phyloP scores from a whole-genome alignment of 2,113 vertebrate genomes.

The Pholis gunnellus region DNA sequence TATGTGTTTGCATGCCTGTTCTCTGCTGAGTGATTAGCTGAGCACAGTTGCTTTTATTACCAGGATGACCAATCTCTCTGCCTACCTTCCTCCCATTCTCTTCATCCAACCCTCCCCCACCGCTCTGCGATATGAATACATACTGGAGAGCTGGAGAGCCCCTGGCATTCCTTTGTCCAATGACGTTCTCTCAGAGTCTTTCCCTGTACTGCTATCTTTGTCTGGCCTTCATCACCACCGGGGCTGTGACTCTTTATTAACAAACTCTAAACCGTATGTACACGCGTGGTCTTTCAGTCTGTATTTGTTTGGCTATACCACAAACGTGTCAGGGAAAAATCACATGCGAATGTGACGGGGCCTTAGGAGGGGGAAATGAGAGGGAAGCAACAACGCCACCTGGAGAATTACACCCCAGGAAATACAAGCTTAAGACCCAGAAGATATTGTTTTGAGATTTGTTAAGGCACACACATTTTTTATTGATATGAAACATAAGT shows the following conservation, averaged over 20 bases:
- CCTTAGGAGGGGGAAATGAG: too few species aligned
- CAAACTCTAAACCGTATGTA: not conserved
- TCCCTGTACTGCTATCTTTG: slow-evolving; percentile 36
- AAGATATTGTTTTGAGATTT: too few species aligned
- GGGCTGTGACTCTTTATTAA: slow-evolving; percentile 17
- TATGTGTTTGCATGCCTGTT: slow-evolving; percentile 8
- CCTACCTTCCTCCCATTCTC: slow-evolving; percentile 17
- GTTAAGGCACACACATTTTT: too few species aligned
- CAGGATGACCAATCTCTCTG: slow-evolving; percentile 22
- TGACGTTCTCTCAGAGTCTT: slow-evolving; percentile 15
- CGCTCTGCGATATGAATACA: slow-evolving; percentile 41
- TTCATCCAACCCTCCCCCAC: not conserved
- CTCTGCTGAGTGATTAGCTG: slow-evolving; percentile 29
- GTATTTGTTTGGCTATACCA: not conserved
- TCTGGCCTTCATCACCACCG: slow-evolving; percentile 21
- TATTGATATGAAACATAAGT: too few species aligned
- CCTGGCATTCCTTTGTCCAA: slow-evolving; percentile 16
- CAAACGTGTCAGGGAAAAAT: not conserved
- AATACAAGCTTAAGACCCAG: too few species aligned
- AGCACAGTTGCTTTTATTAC: slow-evolving; percentile 42
- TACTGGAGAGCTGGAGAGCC: slow-evolving; percentile 42
- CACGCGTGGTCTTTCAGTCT: not conserved
- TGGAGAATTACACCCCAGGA: too few species aligned
- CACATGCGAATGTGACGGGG: not conserved
- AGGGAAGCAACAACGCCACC: too few species aligned